Evolutionary conservation across 2,113 vertebrate species (phyloP).

Genomic region (Oncorhynchus clarkii): DNA sequence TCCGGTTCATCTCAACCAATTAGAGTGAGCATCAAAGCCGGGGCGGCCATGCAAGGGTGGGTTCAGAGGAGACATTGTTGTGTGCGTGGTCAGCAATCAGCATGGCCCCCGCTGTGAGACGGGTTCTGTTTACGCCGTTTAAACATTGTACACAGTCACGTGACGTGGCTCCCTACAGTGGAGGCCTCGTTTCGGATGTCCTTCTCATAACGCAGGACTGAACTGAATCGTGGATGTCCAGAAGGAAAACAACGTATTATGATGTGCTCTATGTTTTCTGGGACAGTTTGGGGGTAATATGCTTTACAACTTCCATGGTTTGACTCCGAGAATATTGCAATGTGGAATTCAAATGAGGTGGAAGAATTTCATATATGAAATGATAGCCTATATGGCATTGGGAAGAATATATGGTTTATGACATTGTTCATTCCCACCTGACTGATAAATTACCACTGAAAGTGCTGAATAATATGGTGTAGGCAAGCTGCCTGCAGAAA

Average conservation of each 20-base stretch:
- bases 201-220: slow-evolving; percentile 49
- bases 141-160: slow-evolving; percentile 63
- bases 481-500: too few relatives aligned
- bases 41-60: slow-evolving; percentile 53
- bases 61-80: slow-evolving; percentile 66
- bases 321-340: too few relatives aligned
- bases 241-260: slow-evolving; percentile 38
- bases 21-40: slow-evolving; percentile 70
- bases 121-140: slow-evolving; percentile 24
- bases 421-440: too few relatives aligned
- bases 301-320: neutral
- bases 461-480: too few relatives aligned
- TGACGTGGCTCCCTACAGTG: slow-evolving; percentile 55
- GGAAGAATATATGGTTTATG: too few relatives aligned
- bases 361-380: neutral
- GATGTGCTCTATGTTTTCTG: neutral
- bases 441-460: too few relatives aligned
- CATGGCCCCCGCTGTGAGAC: slow-evolving; percentile 61
- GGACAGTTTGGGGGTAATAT: neutral
- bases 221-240: slow-evolving; percentile 43
- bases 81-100: slow-evolving; percentile 73
- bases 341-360: neutral
- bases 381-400: too few relatives aligned
- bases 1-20: slow-evolving; percentile 72
- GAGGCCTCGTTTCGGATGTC: slow-evolving; percentile 63